Conservation (phyloP, 2,888 invertebrate genomes). For the Drosophila aldrichi region DNA sequence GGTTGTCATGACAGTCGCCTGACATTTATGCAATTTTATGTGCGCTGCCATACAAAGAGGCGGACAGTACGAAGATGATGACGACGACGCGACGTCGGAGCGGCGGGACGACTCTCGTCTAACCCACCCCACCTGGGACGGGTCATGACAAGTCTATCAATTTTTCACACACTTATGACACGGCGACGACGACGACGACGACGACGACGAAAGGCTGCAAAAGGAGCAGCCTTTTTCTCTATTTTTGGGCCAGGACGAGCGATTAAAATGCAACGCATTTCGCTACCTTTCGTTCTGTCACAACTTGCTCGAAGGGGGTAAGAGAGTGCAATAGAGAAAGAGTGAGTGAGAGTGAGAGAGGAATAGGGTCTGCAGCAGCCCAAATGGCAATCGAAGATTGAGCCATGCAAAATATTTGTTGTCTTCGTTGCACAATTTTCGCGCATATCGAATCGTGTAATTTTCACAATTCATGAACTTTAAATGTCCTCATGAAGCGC, state of each 20-base stretch:
- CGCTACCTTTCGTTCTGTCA: slow-evolving; percentile 33
- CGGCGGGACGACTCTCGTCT: slow-evolving; percentile 24
- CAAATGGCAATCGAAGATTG: slow-evolving; percentile 32
- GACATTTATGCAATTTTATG: slow-evolving; percentile 80
- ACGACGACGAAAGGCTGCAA: slow-evolving; percentile 49
- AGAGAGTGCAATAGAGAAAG: background rate
- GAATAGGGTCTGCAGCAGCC: background rate
- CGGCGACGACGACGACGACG: slow-evolving; percentile 22
- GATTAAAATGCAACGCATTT: slow-evolving; percentile 50
- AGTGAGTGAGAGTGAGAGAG: background rate
- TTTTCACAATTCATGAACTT: slow-evolving; percentile 64
- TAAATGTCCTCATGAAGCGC: slow-evolving; percentile 58
- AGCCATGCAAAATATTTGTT: slow-evolving; percentile 67
- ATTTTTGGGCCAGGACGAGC: slow-evolving; percentile 27
- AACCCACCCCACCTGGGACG: slow-evolving; percentile 56
- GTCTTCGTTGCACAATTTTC: slow-evolving; percentile 71
- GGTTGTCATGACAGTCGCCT: slow-evolving; percentile 78
- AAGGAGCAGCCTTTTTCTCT: slow-evolving; percentile 45
- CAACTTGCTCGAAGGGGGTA: slow-evolving; percentile 41
- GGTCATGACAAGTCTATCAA: slow-evolving; percentile 76
- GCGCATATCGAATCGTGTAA: slow-evolving; percentile 67
- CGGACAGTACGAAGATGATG: slow-evolving; percentile 25
- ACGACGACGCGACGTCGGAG: slow-evolving; percentile 10
- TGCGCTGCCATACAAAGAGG: slow-evolving; percentile 39
- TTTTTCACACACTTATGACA: slow-evolving; percentile 76